phyloP scores from a whole-genome alignment of 1,140 invertebrate species.

The Araneus ventricosus region DNA sequence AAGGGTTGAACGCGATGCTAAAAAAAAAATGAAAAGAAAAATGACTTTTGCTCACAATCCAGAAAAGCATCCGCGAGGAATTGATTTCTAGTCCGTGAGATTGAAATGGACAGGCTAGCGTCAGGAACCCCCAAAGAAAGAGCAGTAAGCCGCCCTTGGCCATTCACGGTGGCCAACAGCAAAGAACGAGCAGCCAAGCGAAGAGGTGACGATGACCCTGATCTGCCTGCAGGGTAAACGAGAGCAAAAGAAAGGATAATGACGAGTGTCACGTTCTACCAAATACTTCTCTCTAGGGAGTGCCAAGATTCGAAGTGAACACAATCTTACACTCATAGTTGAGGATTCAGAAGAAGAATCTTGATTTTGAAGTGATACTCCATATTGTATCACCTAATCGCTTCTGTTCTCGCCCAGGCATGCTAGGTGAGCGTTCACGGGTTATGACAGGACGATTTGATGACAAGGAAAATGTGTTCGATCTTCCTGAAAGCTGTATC shows the following conservation, averaged over 20 bases:
- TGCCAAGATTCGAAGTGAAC: conserved; percentile 35
- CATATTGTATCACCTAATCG: background rate
- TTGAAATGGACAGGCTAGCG: conserved; percentile 2
- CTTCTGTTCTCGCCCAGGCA: background rate
- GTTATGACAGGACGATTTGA: background rate
- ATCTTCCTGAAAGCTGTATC: no score
- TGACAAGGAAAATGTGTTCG: no score
- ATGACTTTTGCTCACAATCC: background rate
- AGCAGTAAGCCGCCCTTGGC: conserved; percentile 10
- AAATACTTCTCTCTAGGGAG: conserved; percentile 30
- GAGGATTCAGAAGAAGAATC: background rate
- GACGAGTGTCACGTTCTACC: conserved; percentile 60
- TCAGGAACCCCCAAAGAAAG: background rate
- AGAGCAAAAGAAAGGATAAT: conserved; percentile 58
- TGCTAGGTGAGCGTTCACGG: background rate
- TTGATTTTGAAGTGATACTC: conserved; percentile 4
- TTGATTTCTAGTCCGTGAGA: background rate
- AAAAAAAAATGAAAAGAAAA: background rate
- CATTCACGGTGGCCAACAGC: conserved; percentile 26
- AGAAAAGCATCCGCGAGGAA: background rate
- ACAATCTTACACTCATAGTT: conserved; percentile 5
- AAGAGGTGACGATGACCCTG: conserved; percentile 60
- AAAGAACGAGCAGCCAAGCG: conserved; percentile 34
- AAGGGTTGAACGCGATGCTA: background rate
- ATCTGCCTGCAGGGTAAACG: conserved; percentile 44